Percentiles rank a stretch among this genome's conserved stretches.
Evolutionary conservation across 2,113 vertebrate species (phyloP).

Genomic region (Mesembrinibis cayennensis): DNA sequence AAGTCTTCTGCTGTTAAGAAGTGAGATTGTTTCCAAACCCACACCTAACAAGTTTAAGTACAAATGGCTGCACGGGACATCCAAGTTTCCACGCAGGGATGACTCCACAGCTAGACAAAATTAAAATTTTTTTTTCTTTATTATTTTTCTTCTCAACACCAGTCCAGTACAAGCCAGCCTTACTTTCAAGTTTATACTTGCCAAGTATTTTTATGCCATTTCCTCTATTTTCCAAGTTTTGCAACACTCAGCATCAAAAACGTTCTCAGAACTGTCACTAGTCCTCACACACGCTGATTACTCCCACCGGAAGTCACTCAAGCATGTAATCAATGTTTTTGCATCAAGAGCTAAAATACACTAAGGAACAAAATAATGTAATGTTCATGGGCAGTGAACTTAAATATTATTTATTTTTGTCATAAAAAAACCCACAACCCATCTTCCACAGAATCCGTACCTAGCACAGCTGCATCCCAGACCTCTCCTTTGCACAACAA

Average conservation of each 20-base stretch:
- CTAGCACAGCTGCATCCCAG: neutral
- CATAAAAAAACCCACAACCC: neutral
- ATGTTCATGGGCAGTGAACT: neutral
- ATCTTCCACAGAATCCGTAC: neutral
- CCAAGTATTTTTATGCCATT: neutral
- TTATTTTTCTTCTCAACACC: neutral
- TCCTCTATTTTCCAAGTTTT: neutral
- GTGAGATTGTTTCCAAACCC: neutral
- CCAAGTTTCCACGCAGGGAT: neutral
- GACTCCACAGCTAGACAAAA: neutral
- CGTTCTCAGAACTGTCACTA: neutral
- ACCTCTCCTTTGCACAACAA: neutral
- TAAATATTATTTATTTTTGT: neutral
- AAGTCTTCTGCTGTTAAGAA: neutral
- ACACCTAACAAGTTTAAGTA: neutral
- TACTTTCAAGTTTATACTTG: neutral
- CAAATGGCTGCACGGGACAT: neutral
- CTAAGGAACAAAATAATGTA: neutral
- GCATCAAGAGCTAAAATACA: neutral
- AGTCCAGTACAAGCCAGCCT: neutral
- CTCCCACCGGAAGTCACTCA: neutral
- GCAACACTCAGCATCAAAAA: neutral
- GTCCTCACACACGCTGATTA: neutral
- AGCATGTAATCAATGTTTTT: neutral
- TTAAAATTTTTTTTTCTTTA: neutral